Evolutionary conservation across 2,888 invertebrate genomes (phyloP).

Genomic region (Stenoptilia bipunctidactyla): DNA sequence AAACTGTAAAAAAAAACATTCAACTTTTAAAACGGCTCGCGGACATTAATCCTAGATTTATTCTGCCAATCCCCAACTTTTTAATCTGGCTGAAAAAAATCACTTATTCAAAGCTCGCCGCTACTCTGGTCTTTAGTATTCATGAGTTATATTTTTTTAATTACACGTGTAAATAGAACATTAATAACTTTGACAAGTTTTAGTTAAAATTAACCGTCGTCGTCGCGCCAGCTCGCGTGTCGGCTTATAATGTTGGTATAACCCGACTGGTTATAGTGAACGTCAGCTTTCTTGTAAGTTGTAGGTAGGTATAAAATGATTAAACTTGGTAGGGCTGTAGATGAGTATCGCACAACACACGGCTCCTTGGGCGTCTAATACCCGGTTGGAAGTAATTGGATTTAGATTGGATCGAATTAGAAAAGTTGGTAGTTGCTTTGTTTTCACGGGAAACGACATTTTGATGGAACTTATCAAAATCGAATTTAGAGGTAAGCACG

Average conservation of each 20-base stretch:
- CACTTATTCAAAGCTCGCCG: background rate
- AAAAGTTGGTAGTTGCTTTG: constrained; percentile 52
- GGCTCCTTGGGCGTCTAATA: constrained; percentile 35
- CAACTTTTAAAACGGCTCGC: background rate
- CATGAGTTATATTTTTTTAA: background rate
- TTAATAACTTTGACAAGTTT: constrained; percentile 6
- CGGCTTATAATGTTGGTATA: constrained; percentile 10
- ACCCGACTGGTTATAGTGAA: constrained; percentile 14
- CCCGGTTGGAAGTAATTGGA: constrained; percentile 54
- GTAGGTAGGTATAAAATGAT: background rate
- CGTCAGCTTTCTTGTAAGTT: background rate
- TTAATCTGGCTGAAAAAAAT: background rate
- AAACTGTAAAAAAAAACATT: background rate
- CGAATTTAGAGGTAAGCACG: constrained; percentile 31
- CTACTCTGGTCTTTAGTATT: background rate
- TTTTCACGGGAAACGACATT: constrained; percentile 56
- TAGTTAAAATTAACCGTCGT: constrained; percentile 19
- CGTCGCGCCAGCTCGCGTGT: constrained; percentile 1
- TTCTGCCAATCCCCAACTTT: background rate
- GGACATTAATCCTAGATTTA: constrained; percentile 1
- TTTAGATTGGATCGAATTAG: constrained; percentile 64
- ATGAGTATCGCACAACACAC: constrained; percentile 20
- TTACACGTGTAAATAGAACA: constrained; percentile 1
- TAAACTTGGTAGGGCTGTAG: constrained; percentile 20
- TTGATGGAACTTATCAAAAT: constrained; percentile 60